phyloP scores from a whole-genome alignment of 1,140 invertebrate species.

The Pachypsylla venusta region DNA sequence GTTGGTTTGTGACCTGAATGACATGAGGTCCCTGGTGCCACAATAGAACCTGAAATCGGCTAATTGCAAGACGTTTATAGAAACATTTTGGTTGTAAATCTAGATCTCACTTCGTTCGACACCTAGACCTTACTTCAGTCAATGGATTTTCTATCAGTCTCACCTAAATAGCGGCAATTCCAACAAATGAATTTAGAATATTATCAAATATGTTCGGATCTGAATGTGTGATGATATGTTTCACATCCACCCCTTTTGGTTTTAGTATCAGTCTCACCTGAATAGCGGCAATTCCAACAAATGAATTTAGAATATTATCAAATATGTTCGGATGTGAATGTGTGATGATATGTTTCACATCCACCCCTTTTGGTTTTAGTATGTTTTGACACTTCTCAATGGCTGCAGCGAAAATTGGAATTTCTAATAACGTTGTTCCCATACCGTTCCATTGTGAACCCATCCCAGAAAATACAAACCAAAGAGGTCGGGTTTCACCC shows the following conservation, averaged over 20 bases:
- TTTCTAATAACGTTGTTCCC: constrained; percentile 48
- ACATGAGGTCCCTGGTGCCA: too few species aligned
- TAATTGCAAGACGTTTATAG: too few species aligned
- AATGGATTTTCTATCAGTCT: constrained; percentile 9
- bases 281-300: constrained; percentile 75
- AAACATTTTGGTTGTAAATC: too few species aligned
- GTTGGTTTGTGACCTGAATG: too few species aligned
- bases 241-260: constrained; percentile 59
- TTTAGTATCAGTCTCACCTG: constrained; percentile 49
- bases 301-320: constrained; percentile 70
- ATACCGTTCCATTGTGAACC: constrained; percentile 78
- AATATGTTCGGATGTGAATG: constrained; percentile 54
- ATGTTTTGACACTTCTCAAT: constrained; percentile 56
- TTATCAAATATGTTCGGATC: constrained; percentile 62
- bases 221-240: constrained; percentile 56
- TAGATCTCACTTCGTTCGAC: too few species aligned
- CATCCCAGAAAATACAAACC: constrained; percentile 85
- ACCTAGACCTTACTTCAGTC: neutral
- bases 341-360: constrained; percentile 64
- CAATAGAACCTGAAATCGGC: too few species aligned
- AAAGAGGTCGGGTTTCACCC: constrained; percentile 49
- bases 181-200: constrained; percentile 74
- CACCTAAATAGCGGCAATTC: constrained; percentile 71
- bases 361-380: constrained; percentile 54
- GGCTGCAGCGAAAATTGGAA: constrained; percentile 54